Conservation (phyloP, 2,113 vertebrate species). For the Tenebrosternarchus preto region DNA sequence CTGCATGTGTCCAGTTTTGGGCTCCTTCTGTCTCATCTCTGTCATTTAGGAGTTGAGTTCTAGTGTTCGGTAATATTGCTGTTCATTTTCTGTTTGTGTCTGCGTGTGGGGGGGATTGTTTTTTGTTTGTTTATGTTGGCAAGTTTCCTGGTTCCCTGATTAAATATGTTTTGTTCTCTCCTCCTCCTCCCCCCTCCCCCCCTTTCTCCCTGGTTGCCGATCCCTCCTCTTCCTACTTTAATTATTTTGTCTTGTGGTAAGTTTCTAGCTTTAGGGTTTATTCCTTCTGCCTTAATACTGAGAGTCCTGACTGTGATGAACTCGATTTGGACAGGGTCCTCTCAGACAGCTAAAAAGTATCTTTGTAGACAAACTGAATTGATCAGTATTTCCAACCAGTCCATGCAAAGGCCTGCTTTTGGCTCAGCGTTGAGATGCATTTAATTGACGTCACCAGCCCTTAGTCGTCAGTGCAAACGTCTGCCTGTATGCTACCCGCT, state of each 20-base stretch:
- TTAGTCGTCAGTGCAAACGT: conserved; percentile 32
- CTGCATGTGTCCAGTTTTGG: conserved; percentile 47
- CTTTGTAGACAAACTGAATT: not conserved
- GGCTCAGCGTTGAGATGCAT: conserved; percentile 43
- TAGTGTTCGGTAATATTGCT: conserved; percentile 70
- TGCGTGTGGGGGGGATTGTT: conserved; percentile 59
- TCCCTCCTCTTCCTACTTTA: conserved; percentile 93
- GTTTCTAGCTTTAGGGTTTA: conserved; percentile 87
- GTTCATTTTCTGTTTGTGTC: conserved; percentile 78
- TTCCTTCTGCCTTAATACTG: conserved; percentile 62
- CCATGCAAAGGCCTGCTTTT: conserved; percentile 43
- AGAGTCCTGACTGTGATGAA: conserved; percentile 56
- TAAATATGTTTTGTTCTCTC: conserved; percentile 93
- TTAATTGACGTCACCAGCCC: conserved; percentile 6
- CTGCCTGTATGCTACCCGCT: conserved; percentile 9
- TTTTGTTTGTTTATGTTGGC: conserved; percentile 78
- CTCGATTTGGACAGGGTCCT: not conserved
- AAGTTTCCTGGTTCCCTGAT: conserved; percentile 84
- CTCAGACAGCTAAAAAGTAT: conserved; percentile 22
- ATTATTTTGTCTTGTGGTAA: conserved; percentile 99
- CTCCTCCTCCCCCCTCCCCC: conserved; percentile 88
- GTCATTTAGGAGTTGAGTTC: conserved; percentile 66
- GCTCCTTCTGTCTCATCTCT: conserved; percentile 60
- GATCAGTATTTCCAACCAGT: not conserved
- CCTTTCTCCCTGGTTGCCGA: conserved; percentile 92